Percentiles rank a stretch among this genome's conserved stretches.
Conservation (phyloP, 1,140 invertebrate species). For the Nomia melanderi region DNA sequence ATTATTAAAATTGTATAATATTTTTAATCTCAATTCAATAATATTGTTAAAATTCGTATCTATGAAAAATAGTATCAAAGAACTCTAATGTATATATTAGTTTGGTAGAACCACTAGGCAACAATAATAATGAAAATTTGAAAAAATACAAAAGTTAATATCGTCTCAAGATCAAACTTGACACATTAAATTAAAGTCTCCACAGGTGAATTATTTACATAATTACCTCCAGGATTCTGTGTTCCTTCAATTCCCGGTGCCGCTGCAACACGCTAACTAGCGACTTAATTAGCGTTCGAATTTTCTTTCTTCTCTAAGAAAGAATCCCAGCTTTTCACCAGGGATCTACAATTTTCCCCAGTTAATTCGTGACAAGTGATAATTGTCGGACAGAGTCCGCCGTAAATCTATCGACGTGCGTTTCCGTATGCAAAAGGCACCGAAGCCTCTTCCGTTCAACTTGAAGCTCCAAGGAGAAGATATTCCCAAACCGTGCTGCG, state of each 20-base stretch:
- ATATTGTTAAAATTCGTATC: too few relatives aligned
- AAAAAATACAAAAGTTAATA: too few relatives aligned
- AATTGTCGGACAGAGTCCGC: slow-evolving; percentile 34
- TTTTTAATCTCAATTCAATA: too few relatives aligned
- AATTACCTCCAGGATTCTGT: neutral
- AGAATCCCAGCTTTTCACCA: neutral
- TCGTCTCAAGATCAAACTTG: neutral
- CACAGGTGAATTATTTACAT: slow-evolving; percentile 10
- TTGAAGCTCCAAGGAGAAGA: slow-evolving; percentile 3
- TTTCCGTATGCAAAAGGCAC: slow-evolving; percentile 36
- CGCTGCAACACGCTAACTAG: neutral
- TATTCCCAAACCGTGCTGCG: neutral
- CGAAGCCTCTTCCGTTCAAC: neutral
- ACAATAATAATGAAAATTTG: too few relatives aligned
- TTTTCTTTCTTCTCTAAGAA: neutral
- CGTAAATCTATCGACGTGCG: slow-evolving; percentile 44
- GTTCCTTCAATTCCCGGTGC: neutral
- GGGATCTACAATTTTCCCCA: neutral
- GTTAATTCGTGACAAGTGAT: slow-evolving; percentile 41
- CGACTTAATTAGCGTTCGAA: slow-evolving; percentile 36
- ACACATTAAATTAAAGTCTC: neutral
- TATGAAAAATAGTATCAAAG: too few relatives aligned
- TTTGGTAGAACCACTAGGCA: too few relatives aligned
- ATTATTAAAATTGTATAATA: too few relatives aligned
- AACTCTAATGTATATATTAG: too few relatives aligned